These are phyloP conservation scores for Eristalis tenax DNA, from an alignment of 2,888 invertebrate species.

Conservation along the genomic window DNA sequence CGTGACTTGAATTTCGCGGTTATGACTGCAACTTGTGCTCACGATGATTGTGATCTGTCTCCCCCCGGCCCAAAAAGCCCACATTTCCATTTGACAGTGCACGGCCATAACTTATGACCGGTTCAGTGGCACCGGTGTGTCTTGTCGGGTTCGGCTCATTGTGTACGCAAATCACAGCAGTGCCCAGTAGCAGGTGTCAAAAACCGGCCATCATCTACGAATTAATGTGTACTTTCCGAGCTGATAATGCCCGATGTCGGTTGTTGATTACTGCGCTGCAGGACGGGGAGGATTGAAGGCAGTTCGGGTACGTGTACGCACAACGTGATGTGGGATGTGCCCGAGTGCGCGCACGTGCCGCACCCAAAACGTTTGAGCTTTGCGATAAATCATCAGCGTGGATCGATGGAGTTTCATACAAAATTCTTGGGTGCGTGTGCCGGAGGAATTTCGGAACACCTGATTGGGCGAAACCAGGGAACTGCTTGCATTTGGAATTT, in stretches of 20 bases:
- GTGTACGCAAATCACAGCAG: constrained; percentile 45
- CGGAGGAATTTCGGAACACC: background rate
- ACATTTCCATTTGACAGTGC: background rate
- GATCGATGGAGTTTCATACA: background rate
- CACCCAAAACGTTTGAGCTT: background rate
- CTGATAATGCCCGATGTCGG: background rate
- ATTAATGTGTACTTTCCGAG: constrained; percentile 16
- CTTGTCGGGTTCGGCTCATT: constrained; percentile 29
- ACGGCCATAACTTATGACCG: background rate
- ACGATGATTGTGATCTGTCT: background rate
- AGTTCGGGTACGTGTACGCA: background rate
- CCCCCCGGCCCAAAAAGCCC: background rate
- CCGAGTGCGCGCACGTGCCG: background rate
- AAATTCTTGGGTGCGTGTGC: too few species aligned
- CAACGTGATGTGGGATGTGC: background rate
- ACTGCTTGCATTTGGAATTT: too few species aligned
- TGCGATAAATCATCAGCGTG: background rate
- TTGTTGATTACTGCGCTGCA: background rate
- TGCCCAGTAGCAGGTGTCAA: constrained; percentile 48
- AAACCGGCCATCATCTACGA: constrained; percentile 37
- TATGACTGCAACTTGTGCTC: constrained; percentile 9
- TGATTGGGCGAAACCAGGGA: background rate
- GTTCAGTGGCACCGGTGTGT: background rate
- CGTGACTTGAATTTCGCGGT: constrained; percentile 66
- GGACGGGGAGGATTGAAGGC: background rate